Base-by-base conservation (phyloP, 2,797 vertebrate genomes). In the Cyclopterus lumpus region DNA sequence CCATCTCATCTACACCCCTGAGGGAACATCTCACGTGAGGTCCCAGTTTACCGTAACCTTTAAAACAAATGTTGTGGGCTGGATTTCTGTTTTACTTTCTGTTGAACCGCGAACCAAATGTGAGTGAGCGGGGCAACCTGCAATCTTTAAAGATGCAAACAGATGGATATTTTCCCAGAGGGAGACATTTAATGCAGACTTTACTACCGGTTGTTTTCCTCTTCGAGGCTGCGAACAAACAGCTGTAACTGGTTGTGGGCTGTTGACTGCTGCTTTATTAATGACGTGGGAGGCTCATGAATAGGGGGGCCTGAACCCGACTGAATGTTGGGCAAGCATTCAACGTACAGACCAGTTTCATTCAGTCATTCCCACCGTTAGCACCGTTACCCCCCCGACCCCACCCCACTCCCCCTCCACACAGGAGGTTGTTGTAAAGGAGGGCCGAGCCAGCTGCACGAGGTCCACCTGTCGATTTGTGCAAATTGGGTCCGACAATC, bases 221-320 rank as follows among this genome's bases (percentile, higher is more conserved):
- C 34, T 36, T 9, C 36, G 34, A 36, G 34, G 34, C 34, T 9
- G 9, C 34, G 36, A 9, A 34, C 34, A 36, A 49, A 64, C 67
- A 72, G 83, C 86, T 82, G 79, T 80, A 78, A 84, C 86, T 85
- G 87, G 74, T 80, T 67, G 85, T 20, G 54, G 60, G 68, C 77
- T 75, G 89, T 81, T 88, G 90, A 88, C 85, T 79, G 80, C 49
- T 2, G 55, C 42, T 74, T 90, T 92, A 92, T 93, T 92, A 85
- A 93, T 81, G 89, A 88, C 14, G 90, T 93, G 92, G 72, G 55
- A 63, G 70, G 55, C 79, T 90, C 86, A 84, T 92, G 93, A 90
- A 83, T 67, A 18, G 64, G 66, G 30, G 63, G 75, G 59, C 48
- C 76, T 61, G 73, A 72, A 75, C 62, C 67, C 20, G 73, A 75